phyloP scores from a whole-genome alignment of 2,797 vertebrate species.

The Graptemys geographica region DNA sequence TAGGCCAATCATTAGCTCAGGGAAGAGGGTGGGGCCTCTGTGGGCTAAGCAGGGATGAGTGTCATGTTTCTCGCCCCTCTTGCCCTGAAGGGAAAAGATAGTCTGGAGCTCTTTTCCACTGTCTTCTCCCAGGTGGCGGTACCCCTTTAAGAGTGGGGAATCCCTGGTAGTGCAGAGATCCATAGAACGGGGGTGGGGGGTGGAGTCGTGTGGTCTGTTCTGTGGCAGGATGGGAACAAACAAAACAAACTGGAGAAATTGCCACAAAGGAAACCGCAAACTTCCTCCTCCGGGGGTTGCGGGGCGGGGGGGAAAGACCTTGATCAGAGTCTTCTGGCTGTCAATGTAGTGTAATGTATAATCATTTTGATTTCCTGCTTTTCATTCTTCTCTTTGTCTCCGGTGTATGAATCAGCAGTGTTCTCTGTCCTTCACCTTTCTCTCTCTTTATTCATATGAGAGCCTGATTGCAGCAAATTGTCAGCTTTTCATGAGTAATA shows the following conservation, averaged over 20 bases:
- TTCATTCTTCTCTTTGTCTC: conserved; percentile 6
- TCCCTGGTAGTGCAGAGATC: neutral
- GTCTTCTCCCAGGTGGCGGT: neutral
- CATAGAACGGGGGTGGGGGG: neutral
- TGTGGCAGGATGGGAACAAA: neutral
- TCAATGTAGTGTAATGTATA: neutral
- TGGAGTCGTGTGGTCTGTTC: fast-evolving
- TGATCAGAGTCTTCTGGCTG: neutral
- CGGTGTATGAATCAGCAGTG: conserved; percentile 28
- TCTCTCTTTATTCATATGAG: conserved; percentile 18
- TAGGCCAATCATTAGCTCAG: fast-evolving
- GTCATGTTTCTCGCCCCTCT: neutral
- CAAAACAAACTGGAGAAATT: neutral
- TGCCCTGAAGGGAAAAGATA: neutral
- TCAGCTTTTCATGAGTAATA: neutral
- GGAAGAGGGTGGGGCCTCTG: neutral
- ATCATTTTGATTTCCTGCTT: conserved; percentile 50
- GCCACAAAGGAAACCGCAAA: neutral
- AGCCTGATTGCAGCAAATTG: conserved; percentile 19
- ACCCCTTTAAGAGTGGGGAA: neutral
- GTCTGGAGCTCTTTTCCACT: neutral
- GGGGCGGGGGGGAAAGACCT: neutral
- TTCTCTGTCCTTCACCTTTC: conserved; percentile 11
- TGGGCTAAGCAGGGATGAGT: neutral
- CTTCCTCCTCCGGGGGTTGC: neutral